Evolutionary conservation across 35 echinoderm and acorn worm genomes (phyloP), one percentile per base, ranked within the genome.

Genomic region (Ptychodera flava): DNA sequence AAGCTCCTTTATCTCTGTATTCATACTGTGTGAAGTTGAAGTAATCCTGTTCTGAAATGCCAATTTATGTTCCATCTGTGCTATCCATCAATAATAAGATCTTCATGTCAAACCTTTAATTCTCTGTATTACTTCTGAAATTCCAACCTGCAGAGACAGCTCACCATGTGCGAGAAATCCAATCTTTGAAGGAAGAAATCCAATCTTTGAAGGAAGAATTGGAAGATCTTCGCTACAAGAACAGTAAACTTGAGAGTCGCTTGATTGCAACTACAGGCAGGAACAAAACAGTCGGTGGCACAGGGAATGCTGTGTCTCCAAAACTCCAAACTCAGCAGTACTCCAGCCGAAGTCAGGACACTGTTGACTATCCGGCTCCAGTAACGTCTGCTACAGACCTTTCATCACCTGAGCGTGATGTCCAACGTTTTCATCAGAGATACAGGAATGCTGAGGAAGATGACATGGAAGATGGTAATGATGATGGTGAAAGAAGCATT

Each of bases 401-500:
- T 12, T 64, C 45, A 64, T 64, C 45, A 64, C 45, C 45, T 12
- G 45, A 64, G 22, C 6, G 45, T 64, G 45, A 64, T 64, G 22
- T 64, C 45, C 6, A 6, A 12, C 6, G 22, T 22, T 64, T 64
- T 22, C 45, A 64, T 64, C 6, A 6, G 6, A 64, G 22, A 64
- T 22, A 12, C 6, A 64, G 45, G 22, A 6, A 64, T 6, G 22
- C 6, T 12, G 45, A 6, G 6, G 22, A 6, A 64, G 45, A 64
- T 64, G n/a, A n/a, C n/a, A n/a, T n/a, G n/a, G n/a, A n/a, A n/a
- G 45, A 64, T 64, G 45, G 35, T 35, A 36, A 30, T 34, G 82
- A 83, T 83, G 82, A 83, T 35, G 82, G 37, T 36, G 33, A 36
- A 30, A 36, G 95, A 29, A 97, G 92, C 79, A 91, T 97, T 35